Evolutionary conservation across 92 coral and sea anemone species (phyloP).

Genomic region (Pocillopora grandis): DNA sequence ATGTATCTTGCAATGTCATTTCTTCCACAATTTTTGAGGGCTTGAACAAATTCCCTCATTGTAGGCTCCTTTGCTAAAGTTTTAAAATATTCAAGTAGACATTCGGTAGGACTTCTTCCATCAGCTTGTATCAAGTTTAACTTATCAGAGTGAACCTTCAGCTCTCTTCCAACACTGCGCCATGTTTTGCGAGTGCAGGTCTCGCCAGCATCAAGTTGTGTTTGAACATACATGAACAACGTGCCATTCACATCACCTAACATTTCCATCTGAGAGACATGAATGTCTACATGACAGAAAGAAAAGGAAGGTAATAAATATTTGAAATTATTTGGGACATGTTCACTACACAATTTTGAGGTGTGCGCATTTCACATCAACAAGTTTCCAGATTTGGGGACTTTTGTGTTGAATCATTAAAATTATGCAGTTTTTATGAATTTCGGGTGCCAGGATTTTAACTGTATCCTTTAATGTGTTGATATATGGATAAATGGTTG

Average conservation of each 20-base stretch:
- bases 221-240: conserved; percentile 8
- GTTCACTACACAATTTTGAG: too few species aligned
- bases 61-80: neutral
- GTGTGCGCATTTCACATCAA: too few species aligned
- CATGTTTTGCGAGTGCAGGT: neutral
- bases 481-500: too few species aligned
- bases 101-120: neutral
- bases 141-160: neutral
- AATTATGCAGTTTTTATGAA: too few species aligned
- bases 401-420: too few species aligned
- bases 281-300: neutral
- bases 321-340: too few species aligned
- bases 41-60: conserved; percentile 10
- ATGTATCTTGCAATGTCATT: conserved; percentile 1
- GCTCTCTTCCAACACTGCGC: conserved; percentile 4
- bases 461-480: too few species aligned
- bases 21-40: conserved; percentile 7
- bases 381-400: too few species aligned
- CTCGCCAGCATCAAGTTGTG: conserved; percentile 4
- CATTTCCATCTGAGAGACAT: neutral
- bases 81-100: neutral
- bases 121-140: neutral
- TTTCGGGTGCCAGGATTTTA: too few species aligned
- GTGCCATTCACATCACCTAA: neutral
- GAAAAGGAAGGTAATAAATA: neutral